phyloP scores from a whole-genome alignment of 2,888 invertebrate species.

The Caenorhabditis sp. region DNA sequence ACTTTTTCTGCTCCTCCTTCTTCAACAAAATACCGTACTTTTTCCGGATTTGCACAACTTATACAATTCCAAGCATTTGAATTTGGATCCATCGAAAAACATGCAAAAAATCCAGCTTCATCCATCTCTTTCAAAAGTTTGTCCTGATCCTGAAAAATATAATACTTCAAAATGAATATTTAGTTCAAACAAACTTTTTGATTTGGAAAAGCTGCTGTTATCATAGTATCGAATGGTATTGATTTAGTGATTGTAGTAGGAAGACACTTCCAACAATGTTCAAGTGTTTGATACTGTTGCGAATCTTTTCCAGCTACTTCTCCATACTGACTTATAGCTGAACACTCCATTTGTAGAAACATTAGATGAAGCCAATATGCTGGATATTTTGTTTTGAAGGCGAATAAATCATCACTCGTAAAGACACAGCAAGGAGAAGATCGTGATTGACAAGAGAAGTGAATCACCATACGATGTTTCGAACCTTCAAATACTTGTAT shows the following conservation, averaged over 20 bases:
- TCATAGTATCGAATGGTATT: slow-evolving; percentile 78
- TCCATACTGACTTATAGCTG: slow-evolving; percentile 68
- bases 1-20: slow-evolving; percentile 44
- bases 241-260: slow-evolving; percentile 85
- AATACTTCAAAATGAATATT: neutral
- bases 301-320: slow-evolving; percentile 72
- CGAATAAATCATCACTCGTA: slow-evolving; percentile 73
- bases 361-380: slow-evolving; percentile 93
- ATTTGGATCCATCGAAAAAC: slow-evolving; percentile 82
- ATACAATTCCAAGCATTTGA: slow-evolving; percentile 85
- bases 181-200: slow-evolving; percentile 74
- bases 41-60: slow-evolving; percentile 78
- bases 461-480: slow-evolving; percentile 85
- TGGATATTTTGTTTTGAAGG: slow-evolving; percentile 78
- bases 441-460: slow-evolving; percentile 87
- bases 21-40: slow-evolving; percentile 43
- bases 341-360: slow-evolving; percentile 76
- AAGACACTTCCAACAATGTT: slow-evolving; percentile 92
- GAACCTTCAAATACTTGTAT: no score
- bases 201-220: slow-evolving; percentile 91
- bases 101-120: slow-evolving; percentile 87
- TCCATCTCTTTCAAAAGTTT: slow-evolving; percentile 84
- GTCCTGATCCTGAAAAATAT: slow-evolving; percentile 79
- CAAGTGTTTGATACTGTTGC: slow-evolving; percentile 73
- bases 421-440: slow-evolving; percentile 85